Conservation (phyloP, 2,888 invertebrate genomes). For the Trichogramma evanescens region DNA sequence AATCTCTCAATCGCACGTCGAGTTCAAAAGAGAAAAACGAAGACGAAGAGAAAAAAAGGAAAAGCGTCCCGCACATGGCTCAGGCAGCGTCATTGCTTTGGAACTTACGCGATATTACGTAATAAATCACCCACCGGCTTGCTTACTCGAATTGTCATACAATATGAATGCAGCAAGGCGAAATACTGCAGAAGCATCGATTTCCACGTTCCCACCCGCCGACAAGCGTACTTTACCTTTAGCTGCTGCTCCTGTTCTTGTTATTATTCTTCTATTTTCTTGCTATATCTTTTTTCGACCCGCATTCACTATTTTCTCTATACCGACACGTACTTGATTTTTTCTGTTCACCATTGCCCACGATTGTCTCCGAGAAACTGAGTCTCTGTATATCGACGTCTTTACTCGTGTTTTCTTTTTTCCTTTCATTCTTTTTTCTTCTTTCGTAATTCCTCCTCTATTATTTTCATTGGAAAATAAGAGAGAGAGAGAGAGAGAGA, state of each 20-base stretch:
- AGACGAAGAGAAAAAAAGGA: not conserved
- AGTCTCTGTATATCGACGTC: too few species aligned
- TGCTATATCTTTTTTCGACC: too few species aligned
- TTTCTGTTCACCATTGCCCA: too few species aligned
- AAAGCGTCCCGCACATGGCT: not conserved
- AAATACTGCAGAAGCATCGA: slow-evolving; percentile 24
- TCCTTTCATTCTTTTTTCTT: too few species aligned
- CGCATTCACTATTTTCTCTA: too few species aligned
- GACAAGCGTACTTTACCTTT: not conserved
- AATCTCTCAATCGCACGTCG: not conserved
- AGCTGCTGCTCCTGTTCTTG: not conserved
- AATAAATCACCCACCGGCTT: slow-evolving; percentile 38
- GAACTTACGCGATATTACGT: slow-evolving; percentile 35
- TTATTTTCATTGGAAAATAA: too few species aligned
- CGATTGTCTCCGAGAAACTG: too few species aligned
- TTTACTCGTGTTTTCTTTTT: too few species aligned
- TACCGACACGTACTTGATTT: too few species aligned
- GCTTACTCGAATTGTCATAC: slow-evolving; percentile 30
- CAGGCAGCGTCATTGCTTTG: slow-evolving; percentile 18
- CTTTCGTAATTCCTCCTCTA: too few species aligned
- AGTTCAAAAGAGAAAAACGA: not conserved
- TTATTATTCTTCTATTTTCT: not conserved
- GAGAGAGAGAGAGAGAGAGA: too few species aligned
- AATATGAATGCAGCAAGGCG: slow-evolving; percentile 33
- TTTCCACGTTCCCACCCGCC: not conserved